A percentile compares a stretch with the other conserved stretches of the same genome.
phyloP scores from a whole-genome alignment of 1,140 invertebrate species.

The Ruditapes philippinarum region DNA sequence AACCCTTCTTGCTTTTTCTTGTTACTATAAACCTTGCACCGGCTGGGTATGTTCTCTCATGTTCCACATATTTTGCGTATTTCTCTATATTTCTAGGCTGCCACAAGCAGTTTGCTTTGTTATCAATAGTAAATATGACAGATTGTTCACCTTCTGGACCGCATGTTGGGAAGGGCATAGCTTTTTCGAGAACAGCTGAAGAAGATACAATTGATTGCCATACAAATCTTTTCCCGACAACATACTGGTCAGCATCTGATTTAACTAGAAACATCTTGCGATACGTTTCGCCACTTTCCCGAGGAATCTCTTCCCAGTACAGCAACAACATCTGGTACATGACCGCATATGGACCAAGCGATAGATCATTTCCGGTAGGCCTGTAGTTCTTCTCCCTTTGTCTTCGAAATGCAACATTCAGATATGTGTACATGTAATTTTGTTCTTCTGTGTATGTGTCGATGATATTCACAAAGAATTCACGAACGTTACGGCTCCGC shows the following conservation, averaged over 20 bases:
- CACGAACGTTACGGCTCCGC: neutral
- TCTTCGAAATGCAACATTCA: slow-evolving; percentile 28
- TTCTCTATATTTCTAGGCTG: slow-evolving; percentile 6
- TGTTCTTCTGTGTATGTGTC: slow-evolving; percentile 39
- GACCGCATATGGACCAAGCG: too few relatives aligned
- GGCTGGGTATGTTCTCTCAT: too few relatives aligned
- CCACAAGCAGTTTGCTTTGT: neutral
- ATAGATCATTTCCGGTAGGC: slow-evolving; percentile 46
- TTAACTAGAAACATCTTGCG: slow-evolving; percentile 16
- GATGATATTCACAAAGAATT: slow-evolving; percentile 18
- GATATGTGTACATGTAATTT: slow-evolving; percentile 7
- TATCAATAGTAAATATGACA: slow-evolving; percentile 5
- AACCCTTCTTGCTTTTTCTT: neutral
- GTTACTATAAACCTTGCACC: slow-evolving; percentile 48
- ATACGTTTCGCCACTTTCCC: slow-evolving; percentile 27
- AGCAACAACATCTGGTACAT: slow-evolving; percentile 32
- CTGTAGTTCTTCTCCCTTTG: slow-evolving; percentile 4
- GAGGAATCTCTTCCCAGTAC: neutral
- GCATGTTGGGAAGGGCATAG: neutral
- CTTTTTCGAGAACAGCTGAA: neutral
- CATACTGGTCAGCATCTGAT: slow-evolving; percentile 2
- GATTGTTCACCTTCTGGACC: neutral
- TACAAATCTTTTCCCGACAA: slow-evolving; percentile 16
- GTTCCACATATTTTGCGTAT: slow-evolving; percentile 34
- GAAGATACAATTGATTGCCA: too few relatives aligned